Conservation (phyloP, 2,888 invertebrate species). For the Philereme vetulata region DNA sequence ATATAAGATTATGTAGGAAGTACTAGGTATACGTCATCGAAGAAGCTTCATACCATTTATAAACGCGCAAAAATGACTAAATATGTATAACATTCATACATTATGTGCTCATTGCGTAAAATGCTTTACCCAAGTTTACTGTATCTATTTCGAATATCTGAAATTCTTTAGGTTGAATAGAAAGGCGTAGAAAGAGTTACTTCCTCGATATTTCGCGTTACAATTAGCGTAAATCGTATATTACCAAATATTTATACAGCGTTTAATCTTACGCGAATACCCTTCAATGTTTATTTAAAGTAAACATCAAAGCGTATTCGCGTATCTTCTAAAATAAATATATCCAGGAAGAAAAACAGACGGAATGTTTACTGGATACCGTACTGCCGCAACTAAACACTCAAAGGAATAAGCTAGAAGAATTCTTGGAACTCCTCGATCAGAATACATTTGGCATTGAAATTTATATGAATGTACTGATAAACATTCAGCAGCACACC, state of each 20-base stretch:
- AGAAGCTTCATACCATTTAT: neutral
- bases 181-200: neutral
- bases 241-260: slow-evolving; percentile 16
- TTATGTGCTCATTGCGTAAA: neutral
- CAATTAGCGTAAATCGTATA: slow-evolving; percentile 13
- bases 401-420: too few relatives aligned
- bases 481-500: too few relatives aligned
- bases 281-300: neutral
- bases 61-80: neutral
- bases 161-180: slow-evolving; percentile 18
- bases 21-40: slow-evolving; percentile 12
- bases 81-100: slow-evolving; percentile 1
- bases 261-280: neutral
- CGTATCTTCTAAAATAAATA: neutral
- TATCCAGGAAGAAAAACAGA: slow-evolving; percentile 17
- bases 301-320: too few relatives aligned
- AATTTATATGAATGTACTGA: too few relatives aligned
- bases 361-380: too few relatives aligned
- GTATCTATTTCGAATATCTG: slow-evolving; percentile 14
- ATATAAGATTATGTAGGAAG: too few relatives aligned
- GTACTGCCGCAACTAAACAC: too few relatives aligned
- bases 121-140: neutral
- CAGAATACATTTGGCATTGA: too few relatives aligned
- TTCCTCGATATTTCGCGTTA: slow-evolving; percentile 8
- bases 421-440: too few relatives aligned